Percentiles rank a stretch among this genome's conserved stretches.
These are phyloP conservation scores for Oryzias celebensis DNA, from an alignment of 2,113 vertebrate genomes.

Conservation along the genomic window DNA sequence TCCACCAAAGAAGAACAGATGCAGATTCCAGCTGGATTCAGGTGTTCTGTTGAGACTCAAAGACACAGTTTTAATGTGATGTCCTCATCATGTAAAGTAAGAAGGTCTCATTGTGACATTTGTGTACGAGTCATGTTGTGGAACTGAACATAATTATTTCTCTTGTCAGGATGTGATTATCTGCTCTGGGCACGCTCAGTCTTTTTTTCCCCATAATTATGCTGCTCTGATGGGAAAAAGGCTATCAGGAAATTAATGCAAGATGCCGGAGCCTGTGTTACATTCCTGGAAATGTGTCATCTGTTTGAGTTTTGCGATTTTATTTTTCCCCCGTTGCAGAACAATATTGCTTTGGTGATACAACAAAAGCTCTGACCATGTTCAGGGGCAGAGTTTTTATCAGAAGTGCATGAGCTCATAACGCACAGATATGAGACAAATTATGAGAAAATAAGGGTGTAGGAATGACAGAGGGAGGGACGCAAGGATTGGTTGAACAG, in stretches of 20 bases:
- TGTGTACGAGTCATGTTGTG: constrained; percentile 42
- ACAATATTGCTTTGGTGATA: background rate
- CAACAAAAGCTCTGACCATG: background rate
- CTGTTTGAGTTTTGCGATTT: background rate
- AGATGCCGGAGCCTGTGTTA: constrained; percentile 13
- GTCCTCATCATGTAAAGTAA: constrained; percentile 36
- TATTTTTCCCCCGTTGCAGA: background rate
- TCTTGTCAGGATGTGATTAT: constrained; percentile 68
- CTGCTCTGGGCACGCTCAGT: constrained; percentile 31
- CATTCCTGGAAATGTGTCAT: constrained; percentile 12
- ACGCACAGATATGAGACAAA: constrained; percentile 26
- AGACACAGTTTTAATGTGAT: constrained; percentile 50
- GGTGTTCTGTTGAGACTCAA: constrained; percentile 26
- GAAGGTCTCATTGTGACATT: constrained; percentile 53
- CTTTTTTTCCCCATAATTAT: constrained; percentile 32
- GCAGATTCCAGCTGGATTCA: constrained; percentile 23
- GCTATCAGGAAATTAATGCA: constrained; percentile 35
- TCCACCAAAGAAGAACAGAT: constrained; percentile 12
- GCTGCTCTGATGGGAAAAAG: constrained; percentile 24
- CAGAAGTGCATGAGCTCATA: constrained; percentile 1
- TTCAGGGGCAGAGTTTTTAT: background rate
- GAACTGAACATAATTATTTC: constrained; percentile 50
- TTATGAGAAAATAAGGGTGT: constrained; percentile 25
- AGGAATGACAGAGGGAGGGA: constrained; percentile 31
- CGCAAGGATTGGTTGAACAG: constrained; percentile 40